Evolutionary conservation across 1,140 invertebrate species (phyloP), one percentile per base, ranked within the genome.

Genomic region (Plodia interpunctella): DNA sequence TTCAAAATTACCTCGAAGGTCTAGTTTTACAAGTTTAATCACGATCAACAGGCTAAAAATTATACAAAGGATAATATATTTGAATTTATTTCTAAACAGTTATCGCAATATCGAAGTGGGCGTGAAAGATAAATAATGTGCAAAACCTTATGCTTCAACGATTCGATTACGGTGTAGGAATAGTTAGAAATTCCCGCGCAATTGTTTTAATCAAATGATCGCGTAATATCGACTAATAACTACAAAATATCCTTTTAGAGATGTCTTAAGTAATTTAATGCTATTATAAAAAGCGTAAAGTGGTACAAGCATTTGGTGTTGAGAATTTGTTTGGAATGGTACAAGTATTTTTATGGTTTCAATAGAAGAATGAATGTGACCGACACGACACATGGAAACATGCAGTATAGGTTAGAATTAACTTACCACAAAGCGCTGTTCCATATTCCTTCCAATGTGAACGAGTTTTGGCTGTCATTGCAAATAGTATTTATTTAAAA

Each of bases 401-500:
- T 59, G 66, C 56, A 56, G 59, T 65, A 67, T 81, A 88, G 83
- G 86, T 88, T 86, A 88, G 75, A 78, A 82, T 76, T 55, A 70
- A 87, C 87, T 90, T 72, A 90, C 90, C 87, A 83, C 82, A 89
- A 57, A 90, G 78, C 71, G 88, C 88, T 77, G 85, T 88, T 82
- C 82, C 86, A 84, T 90, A 90, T 84, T 90, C 89, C 83, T 90
- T 90, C 87, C 83, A 90, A 79, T 90, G 88, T 76, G 84, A 87
- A 75, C 83, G 83, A 82, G 84, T 80, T 80, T 84, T 88, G 70
- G 79, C 80, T 70, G 87, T 83, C 88, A 90, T 90, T 76, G 71
- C 68, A 72, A 78, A 66, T 68, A 52, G 64, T 62, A 68, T 71
- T n/a, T n/a, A 62, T 75, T 75, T 32, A 65, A 70, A 62, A 63